Conservation (phyloP, 2,113 vertebrate genomes). For the Pica pica region DNA sequence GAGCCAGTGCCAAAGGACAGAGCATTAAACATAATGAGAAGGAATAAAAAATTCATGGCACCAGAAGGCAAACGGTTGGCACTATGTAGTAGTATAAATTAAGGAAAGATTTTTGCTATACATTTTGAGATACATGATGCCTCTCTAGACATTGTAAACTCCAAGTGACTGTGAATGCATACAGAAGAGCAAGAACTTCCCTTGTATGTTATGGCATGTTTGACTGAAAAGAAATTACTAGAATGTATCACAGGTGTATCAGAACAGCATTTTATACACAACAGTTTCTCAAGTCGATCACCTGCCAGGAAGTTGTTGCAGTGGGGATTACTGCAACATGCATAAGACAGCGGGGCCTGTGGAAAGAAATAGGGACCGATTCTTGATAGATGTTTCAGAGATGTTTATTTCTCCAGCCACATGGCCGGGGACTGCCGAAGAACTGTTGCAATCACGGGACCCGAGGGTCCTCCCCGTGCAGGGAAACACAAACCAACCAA, state of each 20-base stretch:
- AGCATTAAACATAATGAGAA: not conserved
- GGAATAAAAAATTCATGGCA: not conserved
- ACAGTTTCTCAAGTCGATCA: not conserved
- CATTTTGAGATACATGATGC: not conserved
- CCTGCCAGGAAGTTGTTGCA: not conserved
- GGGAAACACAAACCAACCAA: no score
- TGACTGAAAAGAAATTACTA: not conserved
- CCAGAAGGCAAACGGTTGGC: not conserved
- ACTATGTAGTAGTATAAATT: not conserved
- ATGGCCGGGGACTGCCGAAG: no score
- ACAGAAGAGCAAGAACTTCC: not conserved
- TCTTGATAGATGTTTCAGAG: no score
- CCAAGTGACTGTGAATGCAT: not conserved
- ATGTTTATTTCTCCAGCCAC: no score
- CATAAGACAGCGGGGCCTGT: no score
- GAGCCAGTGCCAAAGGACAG: not conserved
- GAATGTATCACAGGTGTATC: not conserved
- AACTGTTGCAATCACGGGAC: no score
- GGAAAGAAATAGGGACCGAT: no score
- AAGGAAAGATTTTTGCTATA: not conserved
- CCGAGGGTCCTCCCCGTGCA: no score
- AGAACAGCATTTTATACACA: not conserved
- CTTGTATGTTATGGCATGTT: not conserved
- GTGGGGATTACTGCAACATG: no score
- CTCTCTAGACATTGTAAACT: not conserved